These are phyloP conservation scores for Malurus cyaneus DNA, from an alignment of 2,113 vertebrate species.

Conservation along the genomic window DNA sequence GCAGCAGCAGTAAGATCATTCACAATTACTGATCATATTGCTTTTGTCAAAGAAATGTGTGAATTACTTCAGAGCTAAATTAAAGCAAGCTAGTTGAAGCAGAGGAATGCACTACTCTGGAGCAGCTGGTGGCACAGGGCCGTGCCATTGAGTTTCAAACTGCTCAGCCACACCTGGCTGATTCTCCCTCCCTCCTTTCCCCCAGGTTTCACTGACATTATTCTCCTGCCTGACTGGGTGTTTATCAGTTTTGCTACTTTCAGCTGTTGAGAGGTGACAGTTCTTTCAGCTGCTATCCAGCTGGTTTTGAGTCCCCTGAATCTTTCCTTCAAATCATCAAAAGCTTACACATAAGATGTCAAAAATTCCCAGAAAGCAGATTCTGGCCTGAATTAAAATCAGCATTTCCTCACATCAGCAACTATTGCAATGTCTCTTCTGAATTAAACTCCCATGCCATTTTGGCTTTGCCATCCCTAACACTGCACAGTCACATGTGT, in stretches of 20 bases:
- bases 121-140: neutral
- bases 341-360: neutral
- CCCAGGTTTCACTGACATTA: neutral
- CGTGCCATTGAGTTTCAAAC: neutral
- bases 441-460: rapidly evolving
- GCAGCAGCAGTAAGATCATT: neutral
- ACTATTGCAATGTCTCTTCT: neutral
- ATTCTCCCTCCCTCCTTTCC: neutral
- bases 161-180: neutral
- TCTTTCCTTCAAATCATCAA: neutral
- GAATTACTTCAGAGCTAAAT: neutral
- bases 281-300: neutral
- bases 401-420: neutral
- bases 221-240: rapidly evolving
- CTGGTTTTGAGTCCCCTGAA: neutral
- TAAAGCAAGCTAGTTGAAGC: neutral
- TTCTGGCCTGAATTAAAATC: neutral
- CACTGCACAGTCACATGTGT: neutral
- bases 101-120: neutral
- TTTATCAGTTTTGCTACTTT: neutral
- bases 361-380: neutral
- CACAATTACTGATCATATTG: neutral
- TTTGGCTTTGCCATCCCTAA: neutral
- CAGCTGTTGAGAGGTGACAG: neutral
- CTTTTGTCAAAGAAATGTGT: neutral